phyloP scores from a whole-genome alignment of 2,113 vertebrate species.

The Potamarius usumacintae region DNA sequence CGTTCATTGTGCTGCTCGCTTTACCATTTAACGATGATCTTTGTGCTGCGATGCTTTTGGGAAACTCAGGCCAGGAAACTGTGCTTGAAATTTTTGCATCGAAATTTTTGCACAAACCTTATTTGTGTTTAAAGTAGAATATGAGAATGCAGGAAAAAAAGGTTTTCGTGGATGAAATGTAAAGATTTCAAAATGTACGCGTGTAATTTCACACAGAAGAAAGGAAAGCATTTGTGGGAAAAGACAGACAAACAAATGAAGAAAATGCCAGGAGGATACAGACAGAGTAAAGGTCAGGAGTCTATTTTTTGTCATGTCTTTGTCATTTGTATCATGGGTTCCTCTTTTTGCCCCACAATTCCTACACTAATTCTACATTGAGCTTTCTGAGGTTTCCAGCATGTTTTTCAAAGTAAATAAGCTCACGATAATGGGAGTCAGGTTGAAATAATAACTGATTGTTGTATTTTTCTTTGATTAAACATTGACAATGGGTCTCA shows the following conservation, averaged over 20 bases:
- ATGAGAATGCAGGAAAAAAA: not conserved
- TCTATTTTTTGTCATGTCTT: not conserved
- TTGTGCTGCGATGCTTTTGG: too few species aligned
- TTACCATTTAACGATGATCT: too few species aligned
- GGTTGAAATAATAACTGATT: not conserved
- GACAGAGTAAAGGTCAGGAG: not conserved
- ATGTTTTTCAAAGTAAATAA: not conserved
- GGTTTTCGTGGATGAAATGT: not conserved
- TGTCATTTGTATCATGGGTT: not conserved
- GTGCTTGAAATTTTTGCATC: too few species aligned
- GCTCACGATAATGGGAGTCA: not conserved
- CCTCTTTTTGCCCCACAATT: not conserved
- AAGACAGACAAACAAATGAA: not conserved
- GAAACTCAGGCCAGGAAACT: too few species aligned
- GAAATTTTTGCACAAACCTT: not conserved
- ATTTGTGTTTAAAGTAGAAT: not conserved
- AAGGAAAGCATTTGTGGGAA: not conserved
- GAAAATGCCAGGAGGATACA: not conserved
- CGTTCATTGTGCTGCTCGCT: too few species aligned
- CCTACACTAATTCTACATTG: not conserved
- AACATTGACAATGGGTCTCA: not conserved
- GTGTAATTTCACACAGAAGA: too few species aligned
- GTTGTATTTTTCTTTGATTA: not conserved
- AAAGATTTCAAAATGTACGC: too few species aligned
- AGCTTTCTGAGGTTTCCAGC: too few species aligned